Base-by-base conservation (phyloP, 2,113 vertebrate genomes). In the Ochotona curzoniae region DNA sequence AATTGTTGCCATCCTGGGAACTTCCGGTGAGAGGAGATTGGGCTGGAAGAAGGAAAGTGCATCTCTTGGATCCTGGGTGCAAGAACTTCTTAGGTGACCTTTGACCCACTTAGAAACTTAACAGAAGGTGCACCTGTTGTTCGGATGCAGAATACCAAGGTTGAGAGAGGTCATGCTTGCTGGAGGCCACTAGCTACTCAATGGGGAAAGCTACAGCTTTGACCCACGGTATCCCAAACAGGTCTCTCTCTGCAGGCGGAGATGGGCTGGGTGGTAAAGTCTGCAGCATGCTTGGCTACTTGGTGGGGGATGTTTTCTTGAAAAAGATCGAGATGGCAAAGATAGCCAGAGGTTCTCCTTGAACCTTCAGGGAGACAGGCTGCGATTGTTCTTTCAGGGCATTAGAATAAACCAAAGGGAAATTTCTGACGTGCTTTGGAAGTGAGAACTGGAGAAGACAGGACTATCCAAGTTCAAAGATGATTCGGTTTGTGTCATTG, bases 101-200 rank as follows among this genome's bases (percentile, higher is more conserved):
- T 74, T 69, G 28, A 32, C 8, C 85, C 15, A 44, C 63, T 15
- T 3, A 20, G 70, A 70, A 28, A 57, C 51, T 32, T 15, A 60
- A 90, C 14, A 82, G 30, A 5, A 20, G 20, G 28, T 21, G 7
- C 1, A 17, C 44, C 78, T 71, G 47, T 83, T 78, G 75, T 87
- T 67, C 91, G 90, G 78, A 67, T 61, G 91, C 49, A 32, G 89
- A 91, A 71, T 63, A 64, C n/a, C 17, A 32, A 93, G 67, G 88
- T 38, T 75, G 32, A 64, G 78, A n/a, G 51, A 64, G 30, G 18
- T 1, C 44, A 38, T 38, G 51, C 35, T 84, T 49, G 10, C 49
- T 30, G 28, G 35, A 23, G 30, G 67, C 73, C 51, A 81, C 44
- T 23, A 28, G 79, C 14, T 63, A 8, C 73, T 71, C 12, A 12